phyloP scores from a whole-genome alignment of 1,140 invertebrate species.

The Octopus bimaculoides region DNA sequence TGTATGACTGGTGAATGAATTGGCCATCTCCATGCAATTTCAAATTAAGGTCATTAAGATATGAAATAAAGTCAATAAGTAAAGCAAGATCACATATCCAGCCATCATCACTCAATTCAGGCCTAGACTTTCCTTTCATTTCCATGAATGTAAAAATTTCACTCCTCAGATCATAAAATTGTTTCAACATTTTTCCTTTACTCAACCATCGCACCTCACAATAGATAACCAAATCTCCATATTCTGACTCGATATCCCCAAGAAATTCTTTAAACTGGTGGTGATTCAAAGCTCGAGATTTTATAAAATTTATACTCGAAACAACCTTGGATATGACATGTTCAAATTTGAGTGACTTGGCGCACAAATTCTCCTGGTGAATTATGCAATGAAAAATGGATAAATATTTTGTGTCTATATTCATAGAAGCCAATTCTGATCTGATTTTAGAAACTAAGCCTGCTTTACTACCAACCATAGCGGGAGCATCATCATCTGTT shows the following conservation, averaged over 20 bases:
- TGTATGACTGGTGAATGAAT: not conserved
- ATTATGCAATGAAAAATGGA: not conserved
- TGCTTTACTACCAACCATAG: not conserved
- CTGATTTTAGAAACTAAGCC: conserved; percentile 1
- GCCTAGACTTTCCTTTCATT: not conserved
- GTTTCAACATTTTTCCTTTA: conserved; percentile 2
- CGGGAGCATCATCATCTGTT: not conserved
- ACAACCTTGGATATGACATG: not conserved
- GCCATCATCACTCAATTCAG: not conserved
- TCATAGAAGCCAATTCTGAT: not conserved
- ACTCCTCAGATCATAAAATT: conserved; percentile 1
- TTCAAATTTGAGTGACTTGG: conserved; percentile 2
- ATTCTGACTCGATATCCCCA: not conserved
- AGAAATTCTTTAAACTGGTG: not conserved
- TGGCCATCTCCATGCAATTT: not conserved
- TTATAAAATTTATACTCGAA: not conserved
- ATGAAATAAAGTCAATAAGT: not conserved
- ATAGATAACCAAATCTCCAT: not conserved
- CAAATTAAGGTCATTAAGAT: not conserved
- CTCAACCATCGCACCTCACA: too few relatives aligned
- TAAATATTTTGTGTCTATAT: not conserved
- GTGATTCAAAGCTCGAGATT: not conserved
- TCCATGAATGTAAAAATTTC: not conserved
- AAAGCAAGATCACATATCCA: not conserved
- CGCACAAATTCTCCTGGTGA: not conserved